phyloP scores from a whole-genome alignment of 2,113 vertebrate species.

The Maccullochella peelii region DNA sequence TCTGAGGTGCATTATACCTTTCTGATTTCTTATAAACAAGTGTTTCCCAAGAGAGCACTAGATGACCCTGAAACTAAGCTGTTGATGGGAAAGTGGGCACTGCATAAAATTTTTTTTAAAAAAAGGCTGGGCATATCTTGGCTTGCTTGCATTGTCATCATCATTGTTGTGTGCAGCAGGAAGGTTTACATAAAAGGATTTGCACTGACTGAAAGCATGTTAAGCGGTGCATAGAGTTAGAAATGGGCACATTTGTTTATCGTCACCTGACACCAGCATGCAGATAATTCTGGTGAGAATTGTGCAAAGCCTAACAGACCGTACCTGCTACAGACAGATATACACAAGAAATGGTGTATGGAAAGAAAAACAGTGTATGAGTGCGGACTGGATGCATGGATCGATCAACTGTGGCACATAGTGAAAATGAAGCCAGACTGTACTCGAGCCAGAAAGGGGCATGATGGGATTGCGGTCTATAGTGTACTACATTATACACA shows the following conservation, averaged over 20 bases:
- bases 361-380: not conserved
- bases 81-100: not conserved
- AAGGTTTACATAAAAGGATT: not conserved
- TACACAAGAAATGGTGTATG: not conserved
- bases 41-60: not conserved
- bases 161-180: not conserved
- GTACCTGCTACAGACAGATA: not conserved
- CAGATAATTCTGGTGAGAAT: not conserved
- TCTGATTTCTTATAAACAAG: not conserved
- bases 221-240: not conserved
- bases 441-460: not conserved
- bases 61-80: not conserved
- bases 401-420: not conserved
- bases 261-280: not conserved
- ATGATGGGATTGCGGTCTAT: not conserved
- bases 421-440: not conserved
- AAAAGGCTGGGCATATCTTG: not conserved
- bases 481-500: not conserved
- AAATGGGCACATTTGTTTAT: not conserved
- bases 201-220: not conserved
- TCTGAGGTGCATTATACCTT: not conserved
- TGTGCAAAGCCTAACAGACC: not conserved
- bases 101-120: no score
- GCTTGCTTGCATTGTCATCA: not conserved
- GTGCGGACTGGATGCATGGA: not conserved